Evolutionary conservation across 2,888 invertebrate species (phyloP), one percentile per base, ranked within the genome.

Genomic region (Agrotis segetum): DNA sequence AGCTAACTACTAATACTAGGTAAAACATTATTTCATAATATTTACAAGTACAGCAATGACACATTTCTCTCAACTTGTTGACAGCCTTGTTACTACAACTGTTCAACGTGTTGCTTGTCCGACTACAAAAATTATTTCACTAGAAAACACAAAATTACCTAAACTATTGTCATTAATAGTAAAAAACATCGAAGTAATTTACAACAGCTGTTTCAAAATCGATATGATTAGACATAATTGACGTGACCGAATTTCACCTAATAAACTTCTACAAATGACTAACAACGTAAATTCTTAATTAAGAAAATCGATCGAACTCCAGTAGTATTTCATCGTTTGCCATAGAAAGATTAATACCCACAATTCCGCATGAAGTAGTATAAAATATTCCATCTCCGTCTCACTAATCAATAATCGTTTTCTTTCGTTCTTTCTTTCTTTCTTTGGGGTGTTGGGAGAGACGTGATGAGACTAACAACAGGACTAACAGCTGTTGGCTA

Each of bases 341-440:
- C 11, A 11, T 40, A 44, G 16, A 69, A 58, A 58, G 58, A 62
- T 74, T 69, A 74, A 69, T 74, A 69, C 11, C 40, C 40, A 40
- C 40, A 40, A 40, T 40, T 58, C 69, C 11, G 24, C 4, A 49
- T n/a, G 24, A 24, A 69, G 16, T 16, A 49, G 34, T 49, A 53
- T 76, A 34, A 76, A 71, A 71, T 76, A 76, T 76, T 71, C 76
- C 50, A 24, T 66, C 44, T 71, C 46, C 71, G 66, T 76, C 40
- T 44, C 17, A 24, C 71, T 76, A 76, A 76, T 76, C 76, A 76
- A 76, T 76, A 76, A 76, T 76, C 76, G 76, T 58, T 76, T 71
- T 61, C 71, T 47, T 68, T 74, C 49, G 44, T 69, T 59, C 49
- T 61, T 62, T 74, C 60, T 55, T 74, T 63, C 60, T 65, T 76